phyloP scores from a whole-genome alignment of 2,797 vertebrate species.

The Trichosurus vulpecula region DNA sequence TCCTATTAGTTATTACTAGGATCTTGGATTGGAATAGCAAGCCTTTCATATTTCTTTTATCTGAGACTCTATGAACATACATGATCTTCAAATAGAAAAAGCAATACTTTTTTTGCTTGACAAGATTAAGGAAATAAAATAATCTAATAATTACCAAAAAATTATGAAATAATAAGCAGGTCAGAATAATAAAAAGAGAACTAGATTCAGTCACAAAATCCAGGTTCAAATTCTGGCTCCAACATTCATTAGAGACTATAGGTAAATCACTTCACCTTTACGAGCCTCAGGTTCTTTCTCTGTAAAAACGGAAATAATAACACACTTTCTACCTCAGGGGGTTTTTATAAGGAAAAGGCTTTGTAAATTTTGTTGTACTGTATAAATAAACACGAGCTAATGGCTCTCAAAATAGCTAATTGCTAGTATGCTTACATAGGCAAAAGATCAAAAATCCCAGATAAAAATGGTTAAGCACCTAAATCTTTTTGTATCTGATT shows the following conservation, averaged over 20 bases:
- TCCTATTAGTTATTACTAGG: not conserved
- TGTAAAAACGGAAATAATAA: not conserved
- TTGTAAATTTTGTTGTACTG: not conserved
- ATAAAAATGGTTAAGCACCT: not conserved
- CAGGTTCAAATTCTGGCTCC: not conserved
- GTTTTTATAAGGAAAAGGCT: not conserved
- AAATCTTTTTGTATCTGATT: not conserved
- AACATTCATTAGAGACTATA: not conserved
- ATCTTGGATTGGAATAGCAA: not conserved
- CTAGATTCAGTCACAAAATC: not conserved
- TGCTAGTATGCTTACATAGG: not conserved
- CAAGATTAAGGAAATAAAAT: not conserved
- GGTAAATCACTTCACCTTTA: not conserved
- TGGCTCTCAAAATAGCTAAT: not conserved
- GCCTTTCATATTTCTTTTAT: not conserved
- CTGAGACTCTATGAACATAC: not conserved
- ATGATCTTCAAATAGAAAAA: not conserved
- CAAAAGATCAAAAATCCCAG: not conserved
- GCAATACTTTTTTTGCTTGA: not conserved
- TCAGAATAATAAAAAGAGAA: not conserved
- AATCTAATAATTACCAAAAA: not conserved
- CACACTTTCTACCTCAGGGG: not conserved
- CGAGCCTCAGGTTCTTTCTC: not conserved
- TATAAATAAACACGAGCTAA: not conserved
- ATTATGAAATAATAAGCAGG: not conserved